These are phyloP conservation scores for Acrocephalus scirpaceus DNA, from an alignment of 2,797 vertebrate species.

Conservation along the genomic window DNA sequence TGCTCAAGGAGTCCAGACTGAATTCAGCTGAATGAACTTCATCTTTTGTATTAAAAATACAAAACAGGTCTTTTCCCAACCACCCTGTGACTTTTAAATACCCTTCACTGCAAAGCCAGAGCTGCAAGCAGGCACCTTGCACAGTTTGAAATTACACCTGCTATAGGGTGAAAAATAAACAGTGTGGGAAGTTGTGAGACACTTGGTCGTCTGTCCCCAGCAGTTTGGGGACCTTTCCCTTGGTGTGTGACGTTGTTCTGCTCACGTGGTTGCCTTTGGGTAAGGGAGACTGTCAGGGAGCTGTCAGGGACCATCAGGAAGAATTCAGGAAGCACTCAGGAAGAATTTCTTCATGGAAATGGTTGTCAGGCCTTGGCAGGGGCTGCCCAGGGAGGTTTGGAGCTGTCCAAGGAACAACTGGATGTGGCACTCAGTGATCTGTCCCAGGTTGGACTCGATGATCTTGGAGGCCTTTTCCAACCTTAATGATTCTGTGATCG, in stretches of 20 bases:
- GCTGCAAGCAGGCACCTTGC: not conserved
- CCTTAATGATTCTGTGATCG: not conserved
- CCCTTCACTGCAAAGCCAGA: not conserved
- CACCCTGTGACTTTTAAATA: not conserved
- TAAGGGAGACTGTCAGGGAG: not conserved
- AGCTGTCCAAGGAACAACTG: not conserved
- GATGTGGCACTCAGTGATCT: not conserved
- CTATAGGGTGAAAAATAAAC: not conserved
- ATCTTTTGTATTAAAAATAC: not conserved
- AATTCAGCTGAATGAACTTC: not conserved
- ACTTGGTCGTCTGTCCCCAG: not conserved
- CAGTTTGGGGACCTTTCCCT: not conserved
- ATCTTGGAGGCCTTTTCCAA: not conserved
- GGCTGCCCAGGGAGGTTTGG: not conserved
- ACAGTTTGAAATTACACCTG: not conserved
- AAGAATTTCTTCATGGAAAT: not conserved
- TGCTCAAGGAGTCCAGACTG: not conserved
- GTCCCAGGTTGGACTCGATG: not conserved
- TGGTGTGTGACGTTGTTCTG: not conserved
- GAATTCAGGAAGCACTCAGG: not conserved
- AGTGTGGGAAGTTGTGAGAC: not conserved
- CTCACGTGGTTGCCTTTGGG: accelerated
- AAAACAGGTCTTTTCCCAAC: not conserved
- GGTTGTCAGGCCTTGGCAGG: not conserved
- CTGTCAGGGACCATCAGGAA: not conserved